Conservation (phyloP, 1,140 invertebrate genomes). For the Theocolax elegans region DNA sequence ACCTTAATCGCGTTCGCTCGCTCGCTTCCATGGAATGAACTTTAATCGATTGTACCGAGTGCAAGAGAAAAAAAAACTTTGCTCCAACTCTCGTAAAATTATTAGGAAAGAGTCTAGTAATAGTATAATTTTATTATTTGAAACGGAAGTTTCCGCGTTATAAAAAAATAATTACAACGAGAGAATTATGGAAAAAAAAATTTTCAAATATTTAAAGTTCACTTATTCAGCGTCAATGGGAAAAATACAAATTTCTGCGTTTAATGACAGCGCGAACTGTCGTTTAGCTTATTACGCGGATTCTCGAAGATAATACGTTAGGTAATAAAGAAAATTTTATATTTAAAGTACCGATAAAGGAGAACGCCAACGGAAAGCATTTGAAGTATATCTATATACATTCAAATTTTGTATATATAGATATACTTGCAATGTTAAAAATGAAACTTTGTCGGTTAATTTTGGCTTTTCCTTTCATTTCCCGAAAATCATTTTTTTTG, state of each 20-base stretch:
- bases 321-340: not conserved
- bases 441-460: too few relatives aligned
- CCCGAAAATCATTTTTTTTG: too few relatives aligned
- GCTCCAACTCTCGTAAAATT: slow-evolving; percentile 26
- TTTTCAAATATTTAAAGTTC: not conserved
- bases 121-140: slow-evolving; percentile 22
- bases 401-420: too few relatives aligned
- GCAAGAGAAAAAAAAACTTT: slow-evolving; percentile 38
- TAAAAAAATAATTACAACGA: slow-evolving; percentile 32
- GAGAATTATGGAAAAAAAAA: not conserved
- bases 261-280: not conserved
- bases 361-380: too few relatives aligned
- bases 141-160: slow-evolving; percentile 9
- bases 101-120: slow-evolving; percentile 19
- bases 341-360: too few relatives aligned
- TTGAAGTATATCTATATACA: too few relatives aligned
- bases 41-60: too few relatives aligned
- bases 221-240: slow-evolving; percentile 15
- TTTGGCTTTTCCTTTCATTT: too few relatives aligned
- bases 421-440: too few relatives aligned
- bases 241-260: not conserved
- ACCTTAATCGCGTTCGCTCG: too few relatives aligned
- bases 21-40: too few relatives aligned
- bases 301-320: not conserved
- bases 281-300: slow-evolving; percentile 3